These are phyloP conservation scores for Odontomyia ornata DNA, from an alignment of 2,888 invertebrate genomes.

Conservation along the genomic window DNA sequence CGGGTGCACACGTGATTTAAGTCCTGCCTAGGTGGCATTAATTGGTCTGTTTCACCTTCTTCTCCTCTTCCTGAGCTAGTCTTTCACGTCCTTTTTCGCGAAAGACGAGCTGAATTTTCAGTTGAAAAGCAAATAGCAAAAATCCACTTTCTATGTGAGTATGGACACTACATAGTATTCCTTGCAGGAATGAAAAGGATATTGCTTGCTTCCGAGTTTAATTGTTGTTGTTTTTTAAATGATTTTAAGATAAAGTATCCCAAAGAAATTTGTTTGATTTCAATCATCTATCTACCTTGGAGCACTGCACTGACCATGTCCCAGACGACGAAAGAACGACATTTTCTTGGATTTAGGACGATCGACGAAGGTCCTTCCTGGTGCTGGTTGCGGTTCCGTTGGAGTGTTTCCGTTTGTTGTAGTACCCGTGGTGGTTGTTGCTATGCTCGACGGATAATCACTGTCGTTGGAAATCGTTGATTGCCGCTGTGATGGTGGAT, in stretches of 20 bases:
- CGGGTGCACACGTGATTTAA: not conserved
- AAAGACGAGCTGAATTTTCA: too few species aligned
- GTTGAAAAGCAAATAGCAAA: too few species aligned
- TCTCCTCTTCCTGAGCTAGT: too few species aligned
- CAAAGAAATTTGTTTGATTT: not conserved
- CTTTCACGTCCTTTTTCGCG: too few species aligned
- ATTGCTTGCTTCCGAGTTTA: too few species aligned
- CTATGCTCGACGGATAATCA: too few species aligned
- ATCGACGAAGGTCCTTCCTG: not conserved
- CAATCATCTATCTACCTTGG: conserved; percentile 45
- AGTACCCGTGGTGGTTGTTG: not conserved
- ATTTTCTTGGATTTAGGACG: conserved; percentile 19
- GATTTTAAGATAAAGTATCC: too few species aligned
- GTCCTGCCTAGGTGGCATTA: conserved; percentile 1
- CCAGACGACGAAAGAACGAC: conserved; percentile 45
- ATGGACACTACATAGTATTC: too few species aligned
- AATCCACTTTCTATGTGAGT: too few species aligned
- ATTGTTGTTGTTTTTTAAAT: too few species aligned
- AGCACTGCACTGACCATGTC: conserved; percentile 47
- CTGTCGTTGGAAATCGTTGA: not conserved
- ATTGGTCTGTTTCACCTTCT: not conserved
- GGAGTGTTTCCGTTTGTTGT: not conserved
- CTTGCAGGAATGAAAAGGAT: too few species aligned
- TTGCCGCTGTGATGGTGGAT: conserved; percentile 4
- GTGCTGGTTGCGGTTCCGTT: not conserved